Percentiles rank a stretch among this genome's conserved stretches.
These are phyloP conservation scores for Jacana jacana DNA, from an alignment of 2,113 vertebrate genomes.

Conservation along the genomic window DNA sequence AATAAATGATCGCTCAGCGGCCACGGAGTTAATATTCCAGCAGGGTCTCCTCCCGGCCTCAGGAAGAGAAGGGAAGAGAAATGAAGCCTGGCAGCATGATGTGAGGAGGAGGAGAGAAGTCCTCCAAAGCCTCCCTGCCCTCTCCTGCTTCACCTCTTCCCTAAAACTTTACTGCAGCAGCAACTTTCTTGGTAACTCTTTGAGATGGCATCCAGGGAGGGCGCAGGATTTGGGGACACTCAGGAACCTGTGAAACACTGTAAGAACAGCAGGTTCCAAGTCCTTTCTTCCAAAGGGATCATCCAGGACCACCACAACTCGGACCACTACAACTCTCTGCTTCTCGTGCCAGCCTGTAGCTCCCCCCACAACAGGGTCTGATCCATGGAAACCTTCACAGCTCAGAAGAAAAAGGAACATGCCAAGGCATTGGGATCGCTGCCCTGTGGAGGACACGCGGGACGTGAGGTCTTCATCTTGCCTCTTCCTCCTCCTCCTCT, in stretches of 20 bases:
- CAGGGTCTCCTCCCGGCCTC: neutral
- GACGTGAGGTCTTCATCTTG: neutral
- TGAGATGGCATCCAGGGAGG: accelerated
- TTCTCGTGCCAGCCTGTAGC: accelerated
- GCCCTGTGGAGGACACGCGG: accelerated
- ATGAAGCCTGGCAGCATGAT: neutral
- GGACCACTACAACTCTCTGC: accelerated
- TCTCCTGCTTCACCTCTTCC: neutral
- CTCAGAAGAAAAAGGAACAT: neutral
- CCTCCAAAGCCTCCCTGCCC: neutral
- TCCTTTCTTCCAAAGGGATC: neutral
- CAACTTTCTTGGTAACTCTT: neutral
- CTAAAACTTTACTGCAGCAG: neutral
- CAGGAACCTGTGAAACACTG: neutral
- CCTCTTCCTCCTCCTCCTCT: neutral
- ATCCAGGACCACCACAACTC: neutral
- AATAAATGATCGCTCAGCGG: neutral
- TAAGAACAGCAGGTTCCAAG: neutral
- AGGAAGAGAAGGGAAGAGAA: neutral
- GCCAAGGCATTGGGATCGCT: accelerated
- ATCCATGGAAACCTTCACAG: neutral
- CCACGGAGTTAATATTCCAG: neutral
- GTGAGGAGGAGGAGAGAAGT: neutral
- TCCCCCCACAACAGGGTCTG: neutral
- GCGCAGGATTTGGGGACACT: neutral